Conservation (phyloP, 2,113 vertebrate species). For the Ophiodon elongatus region DNA sequence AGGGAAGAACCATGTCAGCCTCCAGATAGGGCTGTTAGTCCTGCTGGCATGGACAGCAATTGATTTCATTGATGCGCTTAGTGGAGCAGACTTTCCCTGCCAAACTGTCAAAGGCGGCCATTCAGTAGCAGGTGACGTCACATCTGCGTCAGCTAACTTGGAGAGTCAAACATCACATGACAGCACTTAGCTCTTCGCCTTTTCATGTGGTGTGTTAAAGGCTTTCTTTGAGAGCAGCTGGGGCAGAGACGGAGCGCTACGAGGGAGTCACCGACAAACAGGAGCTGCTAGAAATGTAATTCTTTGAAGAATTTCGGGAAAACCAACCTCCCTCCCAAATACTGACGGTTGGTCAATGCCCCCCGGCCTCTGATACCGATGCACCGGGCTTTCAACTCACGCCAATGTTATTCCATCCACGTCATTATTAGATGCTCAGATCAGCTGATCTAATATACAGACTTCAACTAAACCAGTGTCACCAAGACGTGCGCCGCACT, state of each 20-base stretch:
- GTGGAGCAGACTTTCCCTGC: background rate
- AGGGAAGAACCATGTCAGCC: slow-evolving; percentile 13
- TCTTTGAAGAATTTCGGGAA: slow-evolving; percentile 35
- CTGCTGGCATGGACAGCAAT: slow-evolving; percentile 28
- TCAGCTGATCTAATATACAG: background rate
- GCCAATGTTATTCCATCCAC: background rate
- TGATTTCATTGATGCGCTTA: slow-evolving; percentile 59
- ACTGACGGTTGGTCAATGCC: too few species aligned
- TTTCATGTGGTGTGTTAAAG: slow-evolving; percentile 68
- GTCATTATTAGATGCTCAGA: background rate
- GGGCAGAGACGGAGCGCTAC: background rate
- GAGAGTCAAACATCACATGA: slow-evolving; percentile 79
- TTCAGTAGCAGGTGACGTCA: slow-evolving; percentile 74
- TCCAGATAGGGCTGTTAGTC: slow-evolving; percentile 25
- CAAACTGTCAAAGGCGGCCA: slow-evolving; percentile 64
- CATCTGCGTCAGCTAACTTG: slow-evolving; percentile 75
- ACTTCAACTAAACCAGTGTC: too few species aligned
- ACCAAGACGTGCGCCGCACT: too few species aligned
- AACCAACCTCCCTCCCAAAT: background rate
- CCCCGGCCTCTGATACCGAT: too few species aligned
- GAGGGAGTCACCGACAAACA: slow-evolving; percentile 2
- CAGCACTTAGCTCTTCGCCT: slow-evolving; percentile 48
- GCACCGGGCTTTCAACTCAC: too few species aligned
- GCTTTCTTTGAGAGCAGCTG: slow-evolving; percentile 47
- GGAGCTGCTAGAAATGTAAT: slow-evolving; percentile 1